Conservation (phyloP, 2,113 vertebrate genomes). For the Nanorana parkeri region DNA sequence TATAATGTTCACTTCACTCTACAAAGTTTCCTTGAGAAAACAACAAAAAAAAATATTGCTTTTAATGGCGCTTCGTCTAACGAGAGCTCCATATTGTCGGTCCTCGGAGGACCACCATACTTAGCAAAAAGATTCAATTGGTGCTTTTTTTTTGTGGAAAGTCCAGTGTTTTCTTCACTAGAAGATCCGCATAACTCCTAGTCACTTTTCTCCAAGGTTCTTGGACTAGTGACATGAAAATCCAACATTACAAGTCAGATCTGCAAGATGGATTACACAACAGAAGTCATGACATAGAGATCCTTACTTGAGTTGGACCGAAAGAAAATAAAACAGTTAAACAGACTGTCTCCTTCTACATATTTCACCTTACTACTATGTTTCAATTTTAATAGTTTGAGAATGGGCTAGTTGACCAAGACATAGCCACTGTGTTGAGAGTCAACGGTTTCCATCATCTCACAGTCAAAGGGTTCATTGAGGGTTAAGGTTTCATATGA, state of each 20-base stretch:
- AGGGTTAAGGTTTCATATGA: slow-evolving; percentile 76
- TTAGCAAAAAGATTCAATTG: slow-evolving; percentile 1
- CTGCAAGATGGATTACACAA: slow-evolving; percentile 7
- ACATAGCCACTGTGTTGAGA: slow-evolving; percentile 91
- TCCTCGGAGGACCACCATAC: slow-evolving; percentile 3
- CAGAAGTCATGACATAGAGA: slow-evolving; percentile 51
- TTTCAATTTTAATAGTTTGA: not conserved
- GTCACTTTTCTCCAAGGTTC: not conserved
- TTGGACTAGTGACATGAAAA: slow-evolving; percentile 19
- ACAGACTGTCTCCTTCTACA: slow-evolving; percentile 63
- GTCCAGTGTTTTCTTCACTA: not conserved
- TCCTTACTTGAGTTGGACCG: slow-evolving; percentile 46
- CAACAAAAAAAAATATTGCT: slow-evolving; percentile 47
- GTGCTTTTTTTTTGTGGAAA: not conserved
- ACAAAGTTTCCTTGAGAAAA: slow-evolving; percentile 26
- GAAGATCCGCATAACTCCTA: slow-evolving; percentile 3
- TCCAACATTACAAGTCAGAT: not conserved
- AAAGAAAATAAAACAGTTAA: slow-evolving; percentile 63
- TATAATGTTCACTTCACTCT: not conserved
- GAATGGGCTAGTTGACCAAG: slow-evolving; percentile 84
- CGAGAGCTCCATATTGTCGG: slow-evolving; percentile 1
- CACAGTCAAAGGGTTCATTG: slow-evolving; percentile 87
- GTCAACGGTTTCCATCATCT: slow-evolving; percentile 98
- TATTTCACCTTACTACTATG: slow-evolving; percentile 22
- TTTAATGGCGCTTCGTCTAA: slow-evolving; percentile 11